phyloP scores from a whole-genome alignment of 2,888 invertebrate species.

The Notodonta ziczac region DNA sequence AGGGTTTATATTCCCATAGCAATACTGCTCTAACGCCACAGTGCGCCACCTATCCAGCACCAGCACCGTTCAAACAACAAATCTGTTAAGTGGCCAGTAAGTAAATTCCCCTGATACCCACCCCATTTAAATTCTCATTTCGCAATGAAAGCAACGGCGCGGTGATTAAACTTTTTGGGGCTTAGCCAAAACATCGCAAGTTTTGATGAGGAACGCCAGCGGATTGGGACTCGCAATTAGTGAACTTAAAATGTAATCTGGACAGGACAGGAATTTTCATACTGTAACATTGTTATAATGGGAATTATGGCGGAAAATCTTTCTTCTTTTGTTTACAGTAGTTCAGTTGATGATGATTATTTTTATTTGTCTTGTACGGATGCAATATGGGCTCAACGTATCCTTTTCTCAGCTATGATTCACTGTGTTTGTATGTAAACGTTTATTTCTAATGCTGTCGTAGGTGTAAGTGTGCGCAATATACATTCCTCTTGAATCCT shows the following conservation, averaged over 20 bases:
- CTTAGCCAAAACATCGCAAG: constrained; percentile 55
- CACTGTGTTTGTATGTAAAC: not conserved
- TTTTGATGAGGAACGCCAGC: constrained; percentile 54
- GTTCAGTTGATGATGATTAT: not conserved
- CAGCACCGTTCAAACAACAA: not conserved
- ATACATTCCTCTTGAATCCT: not conserved
- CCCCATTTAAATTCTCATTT: constrained; percentile 25
- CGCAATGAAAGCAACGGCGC: constrained; percentile 19
- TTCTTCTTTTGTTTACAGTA: not conserved
- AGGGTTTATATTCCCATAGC: no score
- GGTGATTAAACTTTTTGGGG: constrained; percentile 60
- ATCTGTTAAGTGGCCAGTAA: not conserved
- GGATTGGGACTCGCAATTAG: constrained; percentile 50
- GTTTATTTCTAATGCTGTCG: not conserved
- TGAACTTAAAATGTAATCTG: constrained; percentile 43
- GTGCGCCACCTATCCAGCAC: no score
- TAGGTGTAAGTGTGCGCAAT: not conserved
- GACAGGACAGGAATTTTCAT: constrained; percentile 11
- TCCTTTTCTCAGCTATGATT: constrained; percentile 1
- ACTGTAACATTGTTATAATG: no score
- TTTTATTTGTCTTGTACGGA: not conserved
- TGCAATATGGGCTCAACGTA: constrained; percentile 1
- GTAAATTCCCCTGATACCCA: not conserved
- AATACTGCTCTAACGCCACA: no score
- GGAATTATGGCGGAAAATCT: not conserved